Base-by-base conservation (phyloP, 2,888 invertebrate species). In the Melieria omissa region DNA sequence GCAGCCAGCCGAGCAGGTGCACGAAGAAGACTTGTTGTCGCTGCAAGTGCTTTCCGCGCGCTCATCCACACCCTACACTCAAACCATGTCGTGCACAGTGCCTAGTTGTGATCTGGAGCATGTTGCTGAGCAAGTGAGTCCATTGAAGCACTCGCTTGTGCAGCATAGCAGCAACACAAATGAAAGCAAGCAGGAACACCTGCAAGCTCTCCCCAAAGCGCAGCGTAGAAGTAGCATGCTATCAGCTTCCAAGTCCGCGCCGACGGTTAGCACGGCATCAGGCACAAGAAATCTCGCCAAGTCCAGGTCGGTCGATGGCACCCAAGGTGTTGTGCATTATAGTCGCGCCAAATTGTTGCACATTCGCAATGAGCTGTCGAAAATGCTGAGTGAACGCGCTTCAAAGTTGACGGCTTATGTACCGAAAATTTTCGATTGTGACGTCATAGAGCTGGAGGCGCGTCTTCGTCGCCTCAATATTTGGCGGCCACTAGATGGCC, bases 41-140 rank as follows among this genome's bases (percentile, higher is more conserved):
- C 67, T 85, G 57, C 84, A 85, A 55, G 80, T 82, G 64, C 73
- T 85, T 4, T 84, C 85, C 0, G 82, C 82, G 6, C 80, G 85
- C 1, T 84, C 85, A 0, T 85, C 85, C 1, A 85, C 85, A 3
- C 85, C 85, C 0, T 84, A 82, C 49, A 85, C 83, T 0, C 80
- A 82, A 12, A 77, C 80, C 16, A 68, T 82, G 63, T 83, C 82
- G 6, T 81, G 80, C 73, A 82, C 81, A 0, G 78, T 78, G 4
- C 80, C 78, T 5, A 83, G 80, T 72, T 82, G 83, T 70, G 85
- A 83, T 54, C 71, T 85, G 70, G 82, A 79, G 4, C 71, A 77
- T 64, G 78, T 78, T 0, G 73, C 79, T 0, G 78, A 77, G 12
- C 80, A 80, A 9, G 77, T 79, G 0, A 83, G 82, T 65, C 80